phyloP scores from a whole-genome alignment of 2,113 vertebrate species.

The Tringa solitaria region DNA sequence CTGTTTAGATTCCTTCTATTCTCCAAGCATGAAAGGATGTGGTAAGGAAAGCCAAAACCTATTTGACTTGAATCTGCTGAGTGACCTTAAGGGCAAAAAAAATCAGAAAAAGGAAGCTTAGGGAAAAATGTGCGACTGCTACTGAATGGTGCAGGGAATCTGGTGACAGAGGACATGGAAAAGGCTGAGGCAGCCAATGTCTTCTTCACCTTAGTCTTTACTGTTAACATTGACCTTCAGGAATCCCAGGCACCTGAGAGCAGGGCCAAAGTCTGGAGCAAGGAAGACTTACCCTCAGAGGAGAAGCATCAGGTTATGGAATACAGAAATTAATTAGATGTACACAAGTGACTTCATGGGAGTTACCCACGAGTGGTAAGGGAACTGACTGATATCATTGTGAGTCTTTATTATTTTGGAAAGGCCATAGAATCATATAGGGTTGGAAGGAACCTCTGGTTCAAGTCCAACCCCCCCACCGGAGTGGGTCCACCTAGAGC shows the following conservation, averaged over 20 bases:
- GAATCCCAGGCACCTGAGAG: background rate
- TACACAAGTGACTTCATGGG: background rate
- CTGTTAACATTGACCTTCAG: background rate
- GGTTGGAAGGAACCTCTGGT: too few relatives aligned
- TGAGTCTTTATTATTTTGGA: background rate
- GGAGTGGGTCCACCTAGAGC: too few relatives aligned
- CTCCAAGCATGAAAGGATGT: background rate
- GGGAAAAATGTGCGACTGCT: background rate
- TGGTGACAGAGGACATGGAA: background rate
- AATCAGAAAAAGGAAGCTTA: background rate
- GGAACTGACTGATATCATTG: background rate
- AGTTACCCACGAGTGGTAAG: background rate
- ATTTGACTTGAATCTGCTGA: background rate
- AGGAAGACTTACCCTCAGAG: background rate
- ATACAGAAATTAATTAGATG: background rate
- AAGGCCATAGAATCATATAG: too few relatives aligned
- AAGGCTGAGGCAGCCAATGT: background rate
- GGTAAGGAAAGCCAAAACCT: background rate
- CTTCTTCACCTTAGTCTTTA: rapidly evolving
- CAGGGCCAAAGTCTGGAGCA: background rate
- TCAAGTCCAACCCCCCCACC: too few relatives aligned
- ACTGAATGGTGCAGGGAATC: background rate
- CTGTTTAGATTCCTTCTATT: background rate
- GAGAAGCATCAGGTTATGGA: background rate
- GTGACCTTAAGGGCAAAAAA: background rate